phyloP scores from a whole-genome alignment of 2,888 invertebrate genomes.

The Napeogenes inachia region DNA sequence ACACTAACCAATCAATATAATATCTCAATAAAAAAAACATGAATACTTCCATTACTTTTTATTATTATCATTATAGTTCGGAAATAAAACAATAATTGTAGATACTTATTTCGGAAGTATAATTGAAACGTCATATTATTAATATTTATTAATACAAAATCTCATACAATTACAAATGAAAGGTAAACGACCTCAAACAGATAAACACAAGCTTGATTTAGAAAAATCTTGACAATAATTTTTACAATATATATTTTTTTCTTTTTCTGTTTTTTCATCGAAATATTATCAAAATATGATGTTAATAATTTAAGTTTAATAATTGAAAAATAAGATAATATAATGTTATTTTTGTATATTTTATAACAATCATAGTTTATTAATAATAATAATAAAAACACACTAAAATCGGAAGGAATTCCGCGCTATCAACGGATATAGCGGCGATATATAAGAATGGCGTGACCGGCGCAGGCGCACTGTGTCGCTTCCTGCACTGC shows the following conservation, averaged over 20 bases:
- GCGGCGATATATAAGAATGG: slow-evolving; percentile 31
- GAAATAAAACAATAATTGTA: neutral
- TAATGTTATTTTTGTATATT: no score
- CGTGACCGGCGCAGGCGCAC: slow-evolving; percentile 28
- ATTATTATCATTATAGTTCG: neutral
- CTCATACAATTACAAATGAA: slow-evolving; percentile 9
- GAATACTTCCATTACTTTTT: neutral
- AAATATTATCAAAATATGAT: no score
- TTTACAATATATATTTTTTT: neutral
- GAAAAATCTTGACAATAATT: neutral
- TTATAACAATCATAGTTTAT: no score
- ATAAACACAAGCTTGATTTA: slow-evolving; percentile 7
- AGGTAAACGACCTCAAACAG: slow-evolving; percentile 19
- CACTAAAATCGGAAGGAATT: slow-evolving; percentile 16
- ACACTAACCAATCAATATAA: no score
- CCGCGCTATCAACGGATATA: slow-evolving; percentile 13
- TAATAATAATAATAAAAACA: no score
- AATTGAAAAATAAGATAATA: no score
- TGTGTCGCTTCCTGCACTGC: slow-evolving; percentile 29
- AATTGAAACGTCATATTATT: neutral
- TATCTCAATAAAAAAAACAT: no score
- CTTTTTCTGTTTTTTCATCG: no score
- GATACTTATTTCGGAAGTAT: slow-evolving; percentile 6
- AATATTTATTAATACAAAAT: slow-evolving; percentile 5
- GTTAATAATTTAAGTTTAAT: no score